Base-by-base conservation (phyloP, 2,888 invertebrate genomes). In the Mesoligia furuncula region DNA sequence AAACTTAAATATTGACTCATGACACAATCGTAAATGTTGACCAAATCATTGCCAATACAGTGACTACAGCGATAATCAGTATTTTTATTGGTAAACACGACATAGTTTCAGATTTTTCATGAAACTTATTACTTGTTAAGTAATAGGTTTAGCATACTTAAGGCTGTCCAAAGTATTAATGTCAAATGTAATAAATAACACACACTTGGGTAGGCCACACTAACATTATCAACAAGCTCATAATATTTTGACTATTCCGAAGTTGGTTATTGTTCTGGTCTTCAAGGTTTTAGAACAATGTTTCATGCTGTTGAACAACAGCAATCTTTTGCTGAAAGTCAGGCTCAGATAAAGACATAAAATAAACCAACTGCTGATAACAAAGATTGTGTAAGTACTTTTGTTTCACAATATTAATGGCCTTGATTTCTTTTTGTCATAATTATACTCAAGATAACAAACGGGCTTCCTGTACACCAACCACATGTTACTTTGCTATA, bases 31-130 rank as follows among this genome's bases (percentile, higher is more conserved):
- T n/a, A 39, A 15, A 39, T 54, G 36, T 59, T 72, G 24, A 69
- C 13, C 20, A 54, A 65, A 62, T 79, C 36, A 61, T 62, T 81
- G 83, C 81, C 81, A 81, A 79, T 31, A 68, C 27, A n/a, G 15
- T 78, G 61, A 66, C 69, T 64, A 72, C 57, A 68, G 15, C 0
- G 0, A 67, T 76, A 15, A 71, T 66, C 20, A 24, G 39, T 36
- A 45, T 54, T 54, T 27, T 66, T 27, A 24, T 67, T 70, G 7
- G 69, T 36, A 48, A 75, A 51, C 0, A 0, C 57, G 24, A 17
- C 39, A 57, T 31, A 39, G 11, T 61, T 51, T 79, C 59, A 17
- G 9, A 72, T 17, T 39, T 31, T 39, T 20, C 20, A 27, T 59
- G 6, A 36, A 48, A 27, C 48, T 42, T 4, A 42, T 61, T 42